Evolutionary conservation across 2,797 vertebrate species (phyloP).

Genomic region (Aulostomus chinensis): DNA sequence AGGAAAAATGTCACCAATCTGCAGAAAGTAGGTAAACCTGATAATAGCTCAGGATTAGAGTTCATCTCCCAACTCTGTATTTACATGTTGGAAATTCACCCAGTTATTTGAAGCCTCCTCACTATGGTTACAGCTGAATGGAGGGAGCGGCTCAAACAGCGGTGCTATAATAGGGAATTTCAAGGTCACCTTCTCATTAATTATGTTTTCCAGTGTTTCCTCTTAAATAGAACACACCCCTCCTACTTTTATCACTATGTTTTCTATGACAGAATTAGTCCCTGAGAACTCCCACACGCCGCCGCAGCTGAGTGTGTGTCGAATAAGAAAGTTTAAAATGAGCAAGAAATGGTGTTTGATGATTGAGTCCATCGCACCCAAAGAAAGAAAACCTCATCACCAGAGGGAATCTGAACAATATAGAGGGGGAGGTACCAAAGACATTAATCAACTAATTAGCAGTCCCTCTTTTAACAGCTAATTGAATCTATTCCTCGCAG

Average conservation of each 20-base stretch:
- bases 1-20: conserved; percentile 26
- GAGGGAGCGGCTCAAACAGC: conserved; percentile 43
- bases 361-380: too few species aligned
- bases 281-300: too few species aligned
- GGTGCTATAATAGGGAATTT: conserved; percentile 45
- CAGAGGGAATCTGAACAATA: conserved; percentile 33
- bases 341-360: too few species aligned
- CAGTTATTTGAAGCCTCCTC: conserved; percentile 54
- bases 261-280: too few species aligned
- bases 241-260: conserved; percentile 59
- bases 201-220: conserved; percentile 68
- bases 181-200: conserved; percentile 78
- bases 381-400: conserved; percentile 20
- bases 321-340: too few species aligned
- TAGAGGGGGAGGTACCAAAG: conserved; percentile 49
- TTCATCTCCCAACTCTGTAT: conserved; percentile 50
- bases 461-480: conserved; percentile 78
- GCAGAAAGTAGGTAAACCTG: conserved; percentile 24
- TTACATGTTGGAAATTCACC: conserved; percentile 45
- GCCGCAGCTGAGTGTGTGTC: too few species aligned
- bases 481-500: conserved; percentile 80
- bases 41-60: conserved; percentile 49
- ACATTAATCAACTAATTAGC: conserved; percentile 84
- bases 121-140: conserved; percentile 64
- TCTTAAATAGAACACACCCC: conserved; percentile 56